Evolutionary conservation across 2,888 invertebrate genomes (phyloP).

Genomic region (Eurytoma californica): DNA sequence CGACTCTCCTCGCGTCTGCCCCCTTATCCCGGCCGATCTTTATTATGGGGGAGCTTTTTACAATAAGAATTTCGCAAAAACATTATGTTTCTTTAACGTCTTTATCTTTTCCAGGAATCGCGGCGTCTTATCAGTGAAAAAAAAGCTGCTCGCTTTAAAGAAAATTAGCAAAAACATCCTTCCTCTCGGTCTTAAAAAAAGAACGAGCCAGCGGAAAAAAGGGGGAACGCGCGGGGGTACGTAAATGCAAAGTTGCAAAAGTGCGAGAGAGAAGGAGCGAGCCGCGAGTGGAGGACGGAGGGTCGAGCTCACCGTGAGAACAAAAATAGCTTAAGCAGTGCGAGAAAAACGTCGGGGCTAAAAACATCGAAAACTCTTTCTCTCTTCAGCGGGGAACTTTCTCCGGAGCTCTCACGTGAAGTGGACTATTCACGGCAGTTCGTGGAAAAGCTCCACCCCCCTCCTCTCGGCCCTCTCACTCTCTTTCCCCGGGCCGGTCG

Average conservation of each 20-base stretch:
- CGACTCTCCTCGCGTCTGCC: not conserved
- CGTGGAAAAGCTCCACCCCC: not conserved
- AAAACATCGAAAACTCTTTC: slow-evolving; percentile 17
- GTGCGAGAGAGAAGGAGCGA: no score
- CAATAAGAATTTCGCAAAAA: slow-evolving; percentile 18
- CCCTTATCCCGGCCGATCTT: slow-evolving; percentile 24
- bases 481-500: not conserved
- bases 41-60: slow-evolving; percentile 9
- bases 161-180: slow-evolving; percentile 22
- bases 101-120: slow-evolving; percentile 9
- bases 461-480: not conserved
- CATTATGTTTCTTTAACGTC: slow-evolving; percentile 18
- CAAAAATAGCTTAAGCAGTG: not conserved
- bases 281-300: not conserved
- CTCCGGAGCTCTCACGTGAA: slow-evolving; percentile 3
- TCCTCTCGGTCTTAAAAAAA: no score
- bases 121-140: not conserved
- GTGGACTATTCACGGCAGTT: slow-evolving; percentile 28
- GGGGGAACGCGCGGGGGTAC: not conserved
- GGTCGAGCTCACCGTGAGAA: no score
- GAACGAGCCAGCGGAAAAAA: not conserved
- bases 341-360: not conserved
- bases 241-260: not conserved
- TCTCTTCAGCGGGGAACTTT: not conserved
- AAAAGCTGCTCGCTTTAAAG: not conserved